Percentiles rank a stretch among this genome's conserved stretches.
phyloP scores from a whole-genome alignment of 1,140 invertebrate species.

The Apolygus lucorum region DNA sequence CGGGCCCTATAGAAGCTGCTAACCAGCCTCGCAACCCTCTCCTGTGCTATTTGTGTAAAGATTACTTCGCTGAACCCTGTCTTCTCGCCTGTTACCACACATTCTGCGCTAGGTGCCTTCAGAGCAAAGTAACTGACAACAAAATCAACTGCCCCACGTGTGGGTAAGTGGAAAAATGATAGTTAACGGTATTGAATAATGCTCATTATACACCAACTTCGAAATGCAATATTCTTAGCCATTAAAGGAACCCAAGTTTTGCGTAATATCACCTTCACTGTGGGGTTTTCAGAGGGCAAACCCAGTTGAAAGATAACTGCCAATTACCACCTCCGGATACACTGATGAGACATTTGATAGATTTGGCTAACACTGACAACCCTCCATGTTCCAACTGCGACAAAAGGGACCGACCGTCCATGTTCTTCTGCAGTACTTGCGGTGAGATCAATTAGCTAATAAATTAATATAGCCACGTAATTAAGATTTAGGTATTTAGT shows the following conservation, averaged over 20 bases:
- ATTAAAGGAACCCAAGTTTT: no score
- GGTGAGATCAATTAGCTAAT: no score
- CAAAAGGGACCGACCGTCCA: slow-evolving; percentile 52
- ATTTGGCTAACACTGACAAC: slow-evolving; percentile 55
- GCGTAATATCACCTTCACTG: no score
- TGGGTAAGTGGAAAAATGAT: slow-evolving; percentile 45
- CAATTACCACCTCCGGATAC: slow-evolving; percentile 51
- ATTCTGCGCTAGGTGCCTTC: slow-evolving; percentile 55
- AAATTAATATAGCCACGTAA: no score
- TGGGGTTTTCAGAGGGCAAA: slow-evolving; percentile 34
- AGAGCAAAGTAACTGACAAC: slow-evolving; percentile 49
- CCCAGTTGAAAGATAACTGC: slow-evolving; percentile 49
- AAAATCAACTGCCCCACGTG: slow-evolving; percentile 56
- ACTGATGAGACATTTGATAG: slow-evolving; percentile 53
- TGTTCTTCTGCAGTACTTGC: slow-evolving; percentile 62
- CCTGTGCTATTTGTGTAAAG: slow-evolving; percentile 55
- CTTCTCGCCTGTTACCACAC: slow-evolving; percentile 59
- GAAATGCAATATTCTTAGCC: no score
- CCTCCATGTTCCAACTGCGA: slow-evolving; percentile 62
- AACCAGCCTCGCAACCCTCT: slow-evolving; percentile 46
- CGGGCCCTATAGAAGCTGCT: slow-evolving; percentile 12
- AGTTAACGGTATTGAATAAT: no score
- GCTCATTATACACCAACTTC: no score
- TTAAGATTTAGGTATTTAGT: no score
- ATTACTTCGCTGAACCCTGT: slow-evolving; percentile 58